Evolutionary conservation across 2,113 vertebrate species (phyloP).

Genomic region (Bostrychus sinensis): DNA sequence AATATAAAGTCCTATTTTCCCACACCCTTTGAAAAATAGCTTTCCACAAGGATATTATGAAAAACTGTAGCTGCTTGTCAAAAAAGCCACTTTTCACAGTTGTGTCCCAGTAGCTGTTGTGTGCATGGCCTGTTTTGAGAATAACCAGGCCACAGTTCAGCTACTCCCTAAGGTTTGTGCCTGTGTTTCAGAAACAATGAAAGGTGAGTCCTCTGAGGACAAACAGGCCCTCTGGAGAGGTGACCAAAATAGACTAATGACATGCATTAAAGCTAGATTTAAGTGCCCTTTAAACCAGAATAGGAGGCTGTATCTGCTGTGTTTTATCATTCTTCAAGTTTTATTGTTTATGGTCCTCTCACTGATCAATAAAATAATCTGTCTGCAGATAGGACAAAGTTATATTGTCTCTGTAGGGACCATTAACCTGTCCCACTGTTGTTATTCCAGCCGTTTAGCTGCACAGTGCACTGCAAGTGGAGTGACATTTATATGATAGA

Average conservation of each 20-base stretch:
- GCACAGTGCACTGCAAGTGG: slow-evolving; percentile 4
- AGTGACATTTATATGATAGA: slow-evolving; percentile 28
- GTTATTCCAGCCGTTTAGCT: slow-evolving; percentile 28
- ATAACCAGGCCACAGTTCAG: slow-evolving; percentile 13
- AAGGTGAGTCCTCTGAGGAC: slow-evolving; percentile 34
- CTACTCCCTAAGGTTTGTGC: slow-evolving; percentile 11
- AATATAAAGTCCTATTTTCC: slow-evolving; percentile 10
- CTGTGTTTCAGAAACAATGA: slow-evolving; percentile 11
- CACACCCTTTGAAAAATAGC: slow-evolving; percentile 21
- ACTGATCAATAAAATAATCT: slow-evolving; percentile 41
- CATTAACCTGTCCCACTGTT: slow-evolving; percentile 21
- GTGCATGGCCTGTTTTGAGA: background rate
- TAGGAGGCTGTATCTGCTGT: slow-evolving; percentile 11
- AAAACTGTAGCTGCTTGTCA: slow-evolving; percentile 3
- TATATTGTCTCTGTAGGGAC: slow-evolving; percentile 14
- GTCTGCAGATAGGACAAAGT: slow-evolving; percentile 24
- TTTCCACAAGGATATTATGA: background rate
- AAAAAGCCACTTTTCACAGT: slow-evolving; percentile 13
- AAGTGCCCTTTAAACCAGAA: slow-evolving; percentile 36
- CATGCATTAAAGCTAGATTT: slow-evolving; percentile 31
- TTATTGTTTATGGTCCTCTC: slow-evolving; percentile 21
- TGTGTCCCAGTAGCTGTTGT: slow-evolving; percentile 12
- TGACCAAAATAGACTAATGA: slow-evolving; percentile 42
- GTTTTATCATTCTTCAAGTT: slow-evolving; percentile 15
- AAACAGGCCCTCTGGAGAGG: slow-evolving; percentile 1